These are phyloP conservation scores for Zaprionus bogoriensis DNA, from an alignment of 2,888 invertebrate genomes.

Conservation along the genomic window DNA sequence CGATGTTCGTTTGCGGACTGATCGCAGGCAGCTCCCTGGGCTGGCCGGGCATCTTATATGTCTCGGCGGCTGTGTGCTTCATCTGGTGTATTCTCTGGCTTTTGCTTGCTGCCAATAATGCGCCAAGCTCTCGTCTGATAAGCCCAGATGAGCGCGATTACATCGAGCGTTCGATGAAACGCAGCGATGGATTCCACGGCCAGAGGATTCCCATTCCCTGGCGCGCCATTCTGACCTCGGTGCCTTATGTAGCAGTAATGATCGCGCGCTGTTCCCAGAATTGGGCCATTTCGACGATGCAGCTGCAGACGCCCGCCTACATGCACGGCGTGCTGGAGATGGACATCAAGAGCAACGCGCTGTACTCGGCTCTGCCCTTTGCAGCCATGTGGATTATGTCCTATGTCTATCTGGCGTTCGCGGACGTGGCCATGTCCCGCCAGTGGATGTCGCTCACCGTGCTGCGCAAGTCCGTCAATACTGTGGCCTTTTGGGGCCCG, in stretches of 20 bases:
- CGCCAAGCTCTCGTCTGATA: constrained; percentile 84
- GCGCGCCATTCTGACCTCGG: constrained; percentile 85
- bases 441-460: constrained; percentile 78
- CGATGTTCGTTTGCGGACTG: constrained; percentile 86
- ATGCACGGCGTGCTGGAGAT: constrained; percentile 86
- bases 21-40: constrained; percentile 85
- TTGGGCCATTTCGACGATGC: constrained; percentile 88
- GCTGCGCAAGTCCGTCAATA: constrained; percentile 71
- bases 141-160: constrained; percentile 84
- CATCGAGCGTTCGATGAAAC: constrained; percentile 84
- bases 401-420: constrained; percentile 82
- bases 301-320: constrained; percentile 88
- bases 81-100: constrained; percentile 84
- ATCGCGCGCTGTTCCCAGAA: constrained; percentile 86
- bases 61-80: constrained; percentile 84
- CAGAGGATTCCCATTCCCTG: constrained; percentile 85
- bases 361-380: constrained; percentile 84
- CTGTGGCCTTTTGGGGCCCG: constrained; percentile 83
- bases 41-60: constrained; percentile 87
- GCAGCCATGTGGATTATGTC: constrained; percentile 84
- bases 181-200: constrained; percentile 57
- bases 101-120: constrained; percentile 85
- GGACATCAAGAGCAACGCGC: constrained; percentile 84
- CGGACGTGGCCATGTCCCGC: constrained; percentile 82
- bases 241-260: constrained; percentile 85